These are phyloP conservation scores for Callyntrura sp. DNA, from an alignment of 2,888 invertebrate species.

Conservation along the genomic window DNA sequence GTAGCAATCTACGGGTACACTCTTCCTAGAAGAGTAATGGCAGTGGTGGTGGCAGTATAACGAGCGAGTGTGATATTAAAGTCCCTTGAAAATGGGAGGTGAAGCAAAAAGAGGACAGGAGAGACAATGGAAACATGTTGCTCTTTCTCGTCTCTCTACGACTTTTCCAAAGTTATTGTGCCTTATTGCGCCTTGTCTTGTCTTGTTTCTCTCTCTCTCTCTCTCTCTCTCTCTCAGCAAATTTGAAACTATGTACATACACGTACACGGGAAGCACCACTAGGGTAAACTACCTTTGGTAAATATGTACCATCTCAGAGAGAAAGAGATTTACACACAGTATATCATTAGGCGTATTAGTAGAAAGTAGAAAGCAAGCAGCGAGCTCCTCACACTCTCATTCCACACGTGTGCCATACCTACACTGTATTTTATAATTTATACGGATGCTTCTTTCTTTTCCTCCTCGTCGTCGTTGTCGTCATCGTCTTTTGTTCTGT, in stretches of 20 bases:
- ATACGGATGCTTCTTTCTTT: background rate
- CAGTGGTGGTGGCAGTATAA: background rate
- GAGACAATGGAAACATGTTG: constrained; percentile 76
- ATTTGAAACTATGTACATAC: background rate
- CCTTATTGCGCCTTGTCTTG: constrained; percentile 66
- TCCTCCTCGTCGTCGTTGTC: constrained; percentile 2
- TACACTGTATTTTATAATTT: constrained; percentile 13
- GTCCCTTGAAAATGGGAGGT: constrained; percentile 57
- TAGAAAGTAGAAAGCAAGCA: background rate
- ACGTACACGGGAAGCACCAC: background rate
- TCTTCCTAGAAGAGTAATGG: background rate
- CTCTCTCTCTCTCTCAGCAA: background rate
- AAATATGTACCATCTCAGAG: background rate
- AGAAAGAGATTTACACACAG: no score
- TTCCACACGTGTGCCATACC: background rate
- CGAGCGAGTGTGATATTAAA: no score
- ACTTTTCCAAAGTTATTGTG: constrained; percentile 14
- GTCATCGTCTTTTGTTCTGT: constrained; percentile 54
- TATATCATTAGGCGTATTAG: background rate
- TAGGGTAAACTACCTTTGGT: no score
- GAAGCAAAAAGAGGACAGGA: constrained; percentile 30
- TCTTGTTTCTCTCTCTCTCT: background rate
- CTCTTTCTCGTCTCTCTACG: constrained; percentile 61
- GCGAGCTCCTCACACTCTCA: background rate
- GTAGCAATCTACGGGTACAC: constrained; percentile 47